Conservation (phyloP, 1,140 invertebrate species). For the Telenomus remus region DNA sequence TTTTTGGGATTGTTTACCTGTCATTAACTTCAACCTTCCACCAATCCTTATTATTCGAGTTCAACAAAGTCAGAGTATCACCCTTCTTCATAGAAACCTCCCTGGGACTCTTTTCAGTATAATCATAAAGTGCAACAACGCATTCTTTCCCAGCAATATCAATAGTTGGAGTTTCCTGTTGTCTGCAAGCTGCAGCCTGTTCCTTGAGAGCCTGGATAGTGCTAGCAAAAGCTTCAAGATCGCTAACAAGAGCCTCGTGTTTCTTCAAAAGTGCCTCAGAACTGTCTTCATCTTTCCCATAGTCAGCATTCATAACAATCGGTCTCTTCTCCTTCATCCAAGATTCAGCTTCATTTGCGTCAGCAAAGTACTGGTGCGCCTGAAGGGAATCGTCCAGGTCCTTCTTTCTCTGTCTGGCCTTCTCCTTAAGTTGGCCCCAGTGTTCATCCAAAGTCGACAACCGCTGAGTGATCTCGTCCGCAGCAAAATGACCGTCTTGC, state of each 20-base stretch:
- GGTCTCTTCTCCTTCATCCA: slow-evolving; percentile 99
- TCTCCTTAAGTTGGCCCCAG: slow-evolving; percentile 93
- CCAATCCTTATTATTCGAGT: slow-evolving; percentile 99
- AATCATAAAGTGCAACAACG: slow-evolving; percentile 98
- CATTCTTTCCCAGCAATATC: slow-evolving; percentile 98
- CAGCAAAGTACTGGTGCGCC: slow-evolving; percentile 99
- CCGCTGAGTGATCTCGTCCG: slow-evolving; percentile 90
- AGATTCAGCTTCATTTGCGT: slow-evolving; percentile 98
- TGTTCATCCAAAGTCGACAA: slow-evolving; percentile 88
- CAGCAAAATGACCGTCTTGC: slow-evolving; percentile 93
- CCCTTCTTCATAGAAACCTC: slow-evolving; percentile 99
- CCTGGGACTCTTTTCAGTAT: slow-evolving; percentile 97
- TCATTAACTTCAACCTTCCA: slow-evolving; percentile 99
- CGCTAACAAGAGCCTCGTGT: slow-evolving; percentile 97
- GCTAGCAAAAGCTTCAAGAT: slow-evolving; percentile 97
- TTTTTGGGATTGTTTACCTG: no score
- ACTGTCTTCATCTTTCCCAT: slow-evolving; percentile 99
- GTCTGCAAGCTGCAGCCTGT: slow-evolving; percentile 96
- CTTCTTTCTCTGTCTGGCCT: slow-evolving; percentile 92
- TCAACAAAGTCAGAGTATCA: slow-evolving; percentile 96
- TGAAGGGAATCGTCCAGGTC: slow-evolving; percentile 98
- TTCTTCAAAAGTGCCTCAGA: slow-evolving; percentile 98
- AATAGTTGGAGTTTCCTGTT: slow-evolving; percentile 96
- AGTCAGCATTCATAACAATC: slow-evolving; percentile 93
- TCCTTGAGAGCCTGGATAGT: slow-evolving; percentile 93